Percentiles rank a stretch among this genome's conserved stretches.
Conservation (phyloP, 2,113 vertebrate genomes). For the Poeciliopsis turrubarensis region DNA sequence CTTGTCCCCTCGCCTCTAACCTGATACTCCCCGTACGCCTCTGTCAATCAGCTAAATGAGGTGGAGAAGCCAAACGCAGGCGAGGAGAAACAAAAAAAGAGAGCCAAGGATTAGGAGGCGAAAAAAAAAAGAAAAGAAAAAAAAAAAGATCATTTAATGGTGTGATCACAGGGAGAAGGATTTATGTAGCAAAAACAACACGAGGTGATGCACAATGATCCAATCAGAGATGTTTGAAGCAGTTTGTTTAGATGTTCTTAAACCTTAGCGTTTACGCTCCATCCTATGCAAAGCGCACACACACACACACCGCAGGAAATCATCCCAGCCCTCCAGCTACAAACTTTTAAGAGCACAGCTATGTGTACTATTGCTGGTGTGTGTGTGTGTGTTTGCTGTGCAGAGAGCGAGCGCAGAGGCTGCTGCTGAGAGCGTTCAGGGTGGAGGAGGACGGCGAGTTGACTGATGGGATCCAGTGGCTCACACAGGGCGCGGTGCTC, state of each 20-base stretch:
- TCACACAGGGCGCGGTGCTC: slow-evolving; percentile 75
- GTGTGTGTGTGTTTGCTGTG: slow-evolving; percentile 68
- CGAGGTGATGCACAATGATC: slow-evolving; percentile 33
- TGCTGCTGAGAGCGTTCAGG: slow-evolving; percentile 60
- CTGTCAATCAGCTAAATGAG: slow-evolving; percentile 78
- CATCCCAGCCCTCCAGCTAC: slow-evolving; percentile 80
- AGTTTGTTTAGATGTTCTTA: slow-evolving; percentile 65
- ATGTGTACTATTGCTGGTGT: slow-evolving; percentile 60
- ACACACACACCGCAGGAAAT: slow-evolving; percentile 23
- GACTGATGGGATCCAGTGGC: slow-evolving; percentile 78
- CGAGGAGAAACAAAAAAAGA: slow-evolving; percentile 59
- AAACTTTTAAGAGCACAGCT: slow-evolving; percentile 70
- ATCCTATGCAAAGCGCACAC: slow-evolving; percentile 7
- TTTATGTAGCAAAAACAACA: slow-evolving; percentile 39
- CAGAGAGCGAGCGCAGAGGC: slow-evolving; percentile 56
- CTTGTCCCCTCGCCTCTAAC: slow-evolving; percentile 61
- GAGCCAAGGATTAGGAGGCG: slow-evolving; percentile 27
- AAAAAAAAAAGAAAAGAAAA: neutral
- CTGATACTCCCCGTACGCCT: slow-evolving; percentile 64
- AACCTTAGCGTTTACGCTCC: neutral
- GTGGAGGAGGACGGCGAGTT: slow-evolving; percentile 64
- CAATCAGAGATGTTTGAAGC: slow-evolving; percentile 61
- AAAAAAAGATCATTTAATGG: slow-evolving; percentile 38
- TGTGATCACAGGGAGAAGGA: slow-evolving; percentile 45
- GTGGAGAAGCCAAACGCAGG: slow-evolving; percentile 52